phyloP scores from a whole-genome alignment of 2,113 vertebrate genomes.

The Cygnus buccinator region DNA sequence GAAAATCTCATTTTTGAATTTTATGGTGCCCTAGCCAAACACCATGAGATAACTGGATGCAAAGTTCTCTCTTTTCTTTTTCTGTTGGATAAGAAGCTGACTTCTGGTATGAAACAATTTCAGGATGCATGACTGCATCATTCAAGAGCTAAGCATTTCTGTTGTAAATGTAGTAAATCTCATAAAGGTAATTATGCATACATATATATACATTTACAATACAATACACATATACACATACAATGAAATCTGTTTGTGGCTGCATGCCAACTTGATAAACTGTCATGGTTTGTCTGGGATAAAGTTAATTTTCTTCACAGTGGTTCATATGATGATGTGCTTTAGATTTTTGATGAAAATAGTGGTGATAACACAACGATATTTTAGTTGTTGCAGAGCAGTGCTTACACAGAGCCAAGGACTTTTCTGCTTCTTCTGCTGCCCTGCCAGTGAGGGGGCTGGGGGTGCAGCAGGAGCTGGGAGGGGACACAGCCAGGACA shows the following conservation, averaged over 20 bases:
- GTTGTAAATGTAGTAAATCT: not conserved
- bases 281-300: no score
- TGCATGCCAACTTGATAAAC: not conserved
- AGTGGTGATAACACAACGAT: no score
- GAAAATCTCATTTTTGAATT: fast-evolving
- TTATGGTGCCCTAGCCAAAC: not conserved
- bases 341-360: no score
- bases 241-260: not conserved
- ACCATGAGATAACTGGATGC: not conserved
- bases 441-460: no score
- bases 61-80: not conserved
- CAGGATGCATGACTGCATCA: not conserved
- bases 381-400: no score
- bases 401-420: no score
- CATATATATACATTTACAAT: no score
- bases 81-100: not conserved
- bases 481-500: no score
- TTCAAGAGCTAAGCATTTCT: not conserved
- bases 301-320: no score
- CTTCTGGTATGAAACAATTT: not conserved
- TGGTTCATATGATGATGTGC: no score
- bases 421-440: no score
- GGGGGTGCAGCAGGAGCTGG: no score
- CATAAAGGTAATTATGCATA: not conserved
- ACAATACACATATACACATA: not conserved